Evolutionary conservation across 2,888 invertebrate genomes (phyloP).

Genomic region (Zelleria hepariella): DNA sequence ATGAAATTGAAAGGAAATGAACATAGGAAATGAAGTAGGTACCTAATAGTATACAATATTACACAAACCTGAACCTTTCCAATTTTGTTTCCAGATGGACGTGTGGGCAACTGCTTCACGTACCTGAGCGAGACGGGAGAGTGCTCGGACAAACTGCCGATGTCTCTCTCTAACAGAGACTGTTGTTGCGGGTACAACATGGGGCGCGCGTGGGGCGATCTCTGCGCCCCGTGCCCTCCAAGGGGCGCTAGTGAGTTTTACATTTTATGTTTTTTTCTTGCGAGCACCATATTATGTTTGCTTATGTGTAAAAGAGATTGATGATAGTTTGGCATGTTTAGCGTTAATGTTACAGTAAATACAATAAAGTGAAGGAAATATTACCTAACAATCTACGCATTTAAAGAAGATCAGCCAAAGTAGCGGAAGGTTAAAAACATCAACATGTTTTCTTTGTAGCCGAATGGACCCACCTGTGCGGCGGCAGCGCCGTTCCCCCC

Average conservation of each 20-base stretch:
- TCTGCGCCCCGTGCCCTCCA: conserved; percentile 82
- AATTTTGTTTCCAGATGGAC: conserved; percentile 76
- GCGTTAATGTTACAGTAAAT: too few relatives aligned
- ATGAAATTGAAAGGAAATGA: too few relatives aligned
- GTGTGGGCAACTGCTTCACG: conserved; percentile 83
- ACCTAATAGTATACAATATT: too few relatives aligned
- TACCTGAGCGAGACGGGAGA: conserved; percentile 77
- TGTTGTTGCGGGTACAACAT: conserved; percentile 90
- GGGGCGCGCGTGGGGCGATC: conserved; percentile 88
- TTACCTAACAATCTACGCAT: too few relatives aligned
- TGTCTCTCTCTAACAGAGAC: conserved; percentile 83
- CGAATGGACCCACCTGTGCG: conserved; percentile 74
- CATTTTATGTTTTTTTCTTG: background rate
- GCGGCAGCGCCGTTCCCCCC: conserved; percentile 47
- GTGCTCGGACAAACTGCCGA: conserved; percentile 78
- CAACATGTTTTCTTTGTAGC: conserved; percentile 42
- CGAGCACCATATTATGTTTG: too few relatives aligned
- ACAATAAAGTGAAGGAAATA: too few relatives aligned
- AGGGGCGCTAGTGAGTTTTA: conserved; percentile 43
- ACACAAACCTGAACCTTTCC: too few relatives aligned
- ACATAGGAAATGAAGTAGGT: too few relatives aligned
- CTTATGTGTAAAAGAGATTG: too few relatives aligned
- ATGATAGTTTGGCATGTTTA: too few relatives aligned
- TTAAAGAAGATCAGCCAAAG: too few relatives aligned
- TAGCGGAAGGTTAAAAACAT: too few relatives aligned